Conservation (phyloP, 2,797 vertebrate species). For the Pangasius djambal region DNA sequence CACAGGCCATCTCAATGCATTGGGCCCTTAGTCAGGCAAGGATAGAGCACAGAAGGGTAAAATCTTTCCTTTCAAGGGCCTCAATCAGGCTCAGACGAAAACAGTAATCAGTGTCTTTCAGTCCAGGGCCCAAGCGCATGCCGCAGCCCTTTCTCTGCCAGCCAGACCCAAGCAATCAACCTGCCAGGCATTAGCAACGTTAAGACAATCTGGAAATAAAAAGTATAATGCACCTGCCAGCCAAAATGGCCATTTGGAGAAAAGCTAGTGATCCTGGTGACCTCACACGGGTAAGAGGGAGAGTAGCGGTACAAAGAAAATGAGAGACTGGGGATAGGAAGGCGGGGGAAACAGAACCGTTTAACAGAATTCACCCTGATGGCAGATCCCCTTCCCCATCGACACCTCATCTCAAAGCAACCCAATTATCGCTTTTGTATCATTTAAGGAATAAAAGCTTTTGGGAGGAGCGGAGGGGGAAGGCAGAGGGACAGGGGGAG, state of each 20-base stretch:
- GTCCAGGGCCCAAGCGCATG: conserved; percentile 82
- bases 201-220: conserved; percentile 99
- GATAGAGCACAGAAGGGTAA: conserved; percentile 91
- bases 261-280: conserved; percentile 99
- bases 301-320: conserved; percentile 74
- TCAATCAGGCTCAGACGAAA: conserved; percentile 99
- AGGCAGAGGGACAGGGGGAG: conserved; percentile 60
- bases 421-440: conserved; percentile 99
- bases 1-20: conserved; percentile 96
- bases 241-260: conserved; percentile 99
- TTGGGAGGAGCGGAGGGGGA: conserved; percentile 68
- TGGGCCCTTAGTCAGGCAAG: conserved; percentile 88
- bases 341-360: conserved; percentile 82
- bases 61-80: conserved; percentile 99
- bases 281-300: conserved; percentile 80
- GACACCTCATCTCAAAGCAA: conserved; percentile 99
- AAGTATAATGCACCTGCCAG: conserved; percentile 99
- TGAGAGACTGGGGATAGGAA: conserved; percentile 76
- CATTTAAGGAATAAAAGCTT: conserved; percentile 98
- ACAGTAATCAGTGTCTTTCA: conserved; percentile 99
- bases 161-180: conserved; percentile 99
- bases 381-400: conserved; percentile 92
- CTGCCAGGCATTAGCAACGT: conserved; percentile 99
- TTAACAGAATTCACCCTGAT: conserved; percentile 99
- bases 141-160: conserved; percentile 88